Base-by-base conservation (phyloP, 92 coral and sea anemone genomes). In the Palythoa grandiflora region DNA sequence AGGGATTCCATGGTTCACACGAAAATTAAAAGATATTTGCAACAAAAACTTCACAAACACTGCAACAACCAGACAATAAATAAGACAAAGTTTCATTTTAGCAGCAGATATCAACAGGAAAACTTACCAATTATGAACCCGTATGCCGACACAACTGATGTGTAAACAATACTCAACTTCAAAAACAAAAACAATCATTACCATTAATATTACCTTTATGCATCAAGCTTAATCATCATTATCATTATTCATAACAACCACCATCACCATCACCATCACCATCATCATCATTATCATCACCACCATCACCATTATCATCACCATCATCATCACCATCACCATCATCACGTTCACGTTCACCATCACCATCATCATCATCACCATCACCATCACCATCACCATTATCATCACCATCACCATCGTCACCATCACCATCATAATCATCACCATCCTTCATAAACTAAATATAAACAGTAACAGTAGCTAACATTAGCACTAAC, bases 41-140 rank as follows among this genome's bases (percentile, higher is more conserved):
- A n/a, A n/a, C n/a, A n/a, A n/a, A n/a, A n/a, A n/a, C n/a, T n/a
- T n/a, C n/a, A n/a, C n/a, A n/a, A n/a, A n/a, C n/a, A n/a, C n/a
- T n/a, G n/a, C n/a, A n/a, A n/a, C n/a, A n/a, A n/a, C n/a, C n/a
- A n/a, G n/a, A n/a, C n/a, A n/a, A n/a, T 44, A 44, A 57, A 57
- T 10, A 57, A 13, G 3, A 57, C n/a, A 57, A 0, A 7, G 4
- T 1, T 17, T 57, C 14, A 6, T 10, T 57, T 10, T 57, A 13
- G n/a, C 65, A 13, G 12, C 5, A 13, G 2, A 13, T 37, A 35
- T 9, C 9, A 2, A 3, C 1, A 16, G 20, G 19, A 51, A 53
- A 63, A 78, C 98, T 78, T 88, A 96, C 99, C 99, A 47, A 96
- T 92, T 19, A 96, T 88, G 80, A 96, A 80, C 21, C 96, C 99